Evolutionary conservation across 2,797 vertebrate genomes (phyloP).

Genomic region (Sebastes minor): DNA sequence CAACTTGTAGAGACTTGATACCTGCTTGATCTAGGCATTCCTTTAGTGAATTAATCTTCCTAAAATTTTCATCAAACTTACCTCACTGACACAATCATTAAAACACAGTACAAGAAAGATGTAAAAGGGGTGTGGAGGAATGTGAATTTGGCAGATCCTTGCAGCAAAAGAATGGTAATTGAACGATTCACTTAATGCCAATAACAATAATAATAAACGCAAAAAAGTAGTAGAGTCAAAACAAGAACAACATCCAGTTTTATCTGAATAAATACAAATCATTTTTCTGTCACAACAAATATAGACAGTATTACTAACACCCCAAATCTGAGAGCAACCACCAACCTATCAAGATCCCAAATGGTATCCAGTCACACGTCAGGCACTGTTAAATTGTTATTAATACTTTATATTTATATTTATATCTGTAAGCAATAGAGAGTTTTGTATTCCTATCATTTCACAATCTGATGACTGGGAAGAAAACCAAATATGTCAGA

Average conservation of each 20-base stretch:
- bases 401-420: background rate
- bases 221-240: background rate
- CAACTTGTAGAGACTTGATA: constrained; percentile 22
- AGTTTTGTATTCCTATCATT: background rate
- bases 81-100: background rate
- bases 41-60: background rate
- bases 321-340: background rate
- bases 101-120: background rate
- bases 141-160: background rate
- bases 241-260: background rate
- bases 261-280: background rate
- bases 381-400: background rate
- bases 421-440: background rate
- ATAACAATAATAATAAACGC: background rate
- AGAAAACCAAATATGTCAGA: constrained; percentile 1
- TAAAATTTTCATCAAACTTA: background rate
- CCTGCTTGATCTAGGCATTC: background rate
- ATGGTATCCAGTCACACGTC: background rate
- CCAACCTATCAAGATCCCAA: background rate
- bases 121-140: background rate
- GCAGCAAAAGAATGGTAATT: background rate
- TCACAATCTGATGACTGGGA: background rate
- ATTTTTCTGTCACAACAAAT: background rate
- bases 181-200: background rate
- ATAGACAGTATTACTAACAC: background rate